Percentiles rank a stretch among this genome's conserved stretches.
Conservation (phyloP, 2,113 vertebrate genomes). For the Mesocricetus auratus region DNA sequence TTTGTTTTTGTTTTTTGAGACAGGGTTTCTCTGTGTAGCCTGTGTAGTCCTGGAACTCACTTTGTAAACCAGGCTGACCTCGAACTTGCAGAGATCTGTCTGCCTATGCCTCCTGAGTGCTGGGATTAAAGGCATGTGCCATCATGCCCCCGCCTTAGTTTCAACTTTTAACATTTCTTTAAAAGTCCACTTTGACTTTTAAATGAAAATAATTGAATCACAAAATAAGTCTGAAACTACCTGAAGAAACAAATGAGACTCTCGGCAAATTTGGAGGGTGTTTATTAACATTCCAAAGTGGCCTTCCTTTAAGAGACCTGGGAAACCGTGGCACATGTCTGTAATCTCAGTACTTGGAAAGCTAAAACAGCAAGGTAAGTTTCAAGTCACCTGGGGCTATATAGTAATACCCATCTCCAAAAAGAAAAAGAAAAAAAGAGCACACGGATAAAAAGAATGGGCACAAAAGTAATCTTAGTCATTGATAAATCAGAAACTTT, state of each 20-base stretch:
- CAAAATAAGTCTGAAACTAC: slow-evolving; percentile 36
- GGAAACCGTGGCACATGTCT: background rate
- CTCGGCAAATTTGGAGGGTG: background rate
- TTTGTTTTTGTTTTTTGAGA: background rate
- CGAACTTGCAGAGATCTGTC: background rate
- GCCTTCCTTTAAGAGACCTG: background rate
- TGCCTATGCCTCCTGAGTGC: background rate
- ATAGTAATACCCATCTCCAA: background rate
- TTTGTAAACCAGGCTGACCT: background rate
- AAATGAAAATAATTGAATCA: background rate
- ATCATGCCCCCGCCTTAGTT: background rate
- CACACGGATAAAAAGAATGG: background rate
- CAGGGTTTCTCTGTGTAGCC: background rate
- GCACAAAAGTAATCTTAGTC: background rate
- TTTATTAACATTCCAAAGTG: slow-evolving; percentile 26
- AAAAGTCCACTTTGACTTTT: slow-evolving; percentile 45
- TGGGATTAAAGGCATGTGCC: background rate
- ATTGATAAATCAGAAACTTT: slow-evolving; percentile 19
- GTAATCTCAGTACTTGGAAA: background rate
- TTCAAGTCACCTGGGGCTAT: background rate
- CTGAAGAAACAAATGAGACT: slow-evolving; percentile 14
- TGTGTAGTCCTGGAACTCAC: background rate
- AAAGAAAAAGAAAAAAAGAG: background rate
- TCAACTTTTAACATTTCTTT: slow-evolving; percentile 3
- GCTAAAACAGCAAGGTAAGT: background rate